Evolutionary conservation across 1,140 invertebrate genomes (phyloP), one percentile per base, ranked within the genome.

Genomic region (Tetramorium simillimum): DNA sequence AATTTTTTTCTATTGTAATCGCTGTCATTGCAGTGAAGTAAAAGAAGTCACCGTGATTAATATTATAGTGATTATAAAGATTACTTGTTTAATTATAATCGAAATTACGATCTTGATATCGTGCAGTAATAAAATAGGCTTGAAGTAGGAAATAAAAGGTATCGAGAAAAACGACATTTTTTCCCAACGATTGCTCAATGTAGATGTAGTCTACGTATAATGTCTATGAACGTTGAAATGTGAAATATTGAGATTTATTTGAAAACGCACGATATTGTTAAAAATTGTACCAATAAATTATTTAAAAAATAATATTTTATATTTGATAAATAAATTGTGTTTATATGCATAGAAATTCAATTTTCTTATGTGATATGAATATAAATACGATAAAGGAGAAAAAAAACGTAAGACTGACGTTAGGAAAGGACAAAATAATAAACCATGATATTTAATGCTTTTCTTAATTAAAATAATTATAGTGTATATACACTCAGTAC

Each of bases 401-500:
- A 14, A 49, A 16, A 51, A 33, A 53, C 0, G 28, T 12, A 33
- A 33, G 14, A 40, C 5, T 76, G 18, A 28, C 16, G 12, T 77
- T 70, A 46, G 21, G 24, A 49, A 24, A 75, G 21, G 24, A 40
- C 16, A 1, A 24, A 65, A 40, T 24, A 58, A 81, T 53, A 18
- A 56, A 43, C 9, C 49, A 56, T 51, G 28, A 21, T 53, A 21
- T 86, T 76, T 81, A 69, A 40, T 86, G 67, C 73, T 76, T 81
- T 89, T 81, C 78, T 81, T 84, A 81, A 81, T 88, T 90, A 88
- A 91, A 91, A 91, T 90, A 91, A 43, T 82, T 86, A 84, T 73
- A 82, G n/a, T 69, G 40, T 90, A 91, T 91, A 81, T 91, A 91
- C 89, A 91, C 56, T 90, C 69, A 81, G 86, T 88, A 76, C 75